Conservation (phyloP, 2,113 vertebrate genomes). For the Hylia prasina region DNA sequence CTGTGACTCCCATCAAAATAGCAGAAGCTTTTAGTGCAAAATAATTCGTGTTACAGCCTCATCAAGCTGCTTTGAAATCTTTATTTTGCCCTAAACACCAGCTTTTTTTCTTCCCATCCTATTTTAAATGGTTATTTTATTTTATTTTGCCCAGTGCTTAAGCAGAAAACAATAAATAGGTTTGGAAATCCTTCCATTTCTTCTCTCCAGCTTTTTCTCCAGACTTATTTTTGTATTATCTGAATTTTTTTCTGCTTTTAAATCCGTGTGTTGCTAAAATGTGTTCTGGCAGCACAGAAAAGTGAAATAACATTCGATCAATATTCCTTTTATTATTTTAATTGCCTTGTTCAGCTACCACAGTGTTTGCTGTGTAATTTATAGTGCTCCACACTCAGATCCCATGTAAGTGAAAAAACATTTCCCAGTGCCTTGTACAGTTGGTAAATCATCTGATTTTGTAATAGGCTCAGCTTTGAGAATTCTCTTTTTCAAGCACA, state of each 20-base stretch:
- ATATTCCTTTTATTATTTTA: not conserved
- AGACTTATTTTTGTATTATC: not conserved
- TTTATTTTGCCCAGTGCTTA: not conserved
- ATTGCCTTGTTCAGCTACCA: not conserved
- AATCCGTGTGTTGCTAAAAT: not conserved
- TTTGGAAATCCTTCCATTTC: not conserved
- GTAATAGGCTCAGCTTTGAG: not conserved
- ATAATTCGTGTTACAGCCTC: not conserved
- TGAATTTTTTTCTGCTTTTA: not conserved
- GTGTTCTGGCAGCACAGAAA: not conserved
- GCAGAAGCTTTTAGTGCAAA: not conserved
- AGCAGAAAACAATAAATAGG: not conserved
- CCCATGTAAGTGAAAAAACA: slow-evolving; percentile 22
- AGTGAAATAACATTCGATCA: not conserved
- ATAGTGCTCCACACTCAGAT: slow-evolving; percentile 6
- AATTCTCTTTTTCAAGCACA: not conserved
- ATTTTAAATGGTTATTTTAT: not conserved
- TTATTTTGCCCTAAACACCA: not conserved
- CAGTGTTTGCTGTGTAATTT: slow-evolving; percentile 29
- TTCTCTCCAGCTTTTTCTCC: not conserved
- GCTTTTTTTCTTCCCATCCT: not conserved
- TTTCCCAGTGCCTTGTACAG: not conserved
- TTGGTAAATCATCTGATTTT: slow-evolving; percentile 45
- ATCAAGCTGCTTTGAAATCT: not conserved
- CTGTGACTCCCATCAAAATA: not conserved